Conservation (phyloP, 2,888 invertebrate species). For the Pristionchus exspectatus region DNA sequence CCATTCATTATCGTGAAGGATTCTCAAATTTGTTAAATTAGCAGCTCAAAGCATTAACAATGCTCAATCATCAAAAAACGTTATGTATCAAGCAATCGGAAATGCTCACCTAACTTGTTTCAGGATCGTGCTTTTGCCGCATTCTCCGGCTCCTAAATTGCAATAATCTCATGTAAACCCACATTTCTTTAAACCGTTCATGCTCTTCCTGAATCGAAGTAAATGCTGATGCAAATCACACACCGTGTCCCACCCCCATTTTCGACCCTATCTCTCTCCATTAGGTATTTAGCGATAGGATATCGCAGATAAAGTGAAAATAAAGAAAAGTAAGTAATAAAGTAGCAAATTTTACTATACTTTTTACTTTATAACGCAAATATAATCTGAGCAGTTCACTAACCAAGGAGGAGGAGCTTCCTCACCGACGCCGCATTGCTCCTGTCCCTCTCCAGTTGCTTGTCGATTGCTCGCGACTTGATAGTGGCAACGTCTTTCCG, state of each 20-base stretch:
- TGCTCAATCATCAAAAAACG: not conserved
- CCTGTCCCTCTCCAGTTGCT: not conserved
- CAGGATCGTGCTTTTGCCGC: not conserved
- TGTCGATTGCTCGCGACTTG: not conserved
- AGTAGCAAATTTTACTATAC: too few species aligned
- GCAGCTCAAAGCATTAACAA: not conserved
- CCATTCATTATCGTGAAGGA: not conserved
- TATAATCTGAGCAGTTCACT: not conserved
- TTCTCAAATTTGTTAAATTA: not conserved
- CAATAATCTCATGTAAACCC: too few species aligned
- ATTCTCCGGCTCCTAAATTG: conserved; percentile 5
- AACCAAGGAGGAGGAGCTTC: not conserved
- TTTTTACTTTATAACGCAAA: too few species aligned
- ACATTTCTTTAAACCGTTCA: too few species aligned
- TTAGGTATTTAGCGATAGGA: too few species aligned
- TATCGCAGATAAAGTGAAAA: too few species aligned
- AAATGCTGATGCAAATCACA: too few species aligned
- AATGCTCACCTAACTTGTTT: not conserved
- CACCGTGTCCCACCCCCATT: too few species aligned
- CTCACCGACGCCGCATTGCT: not conserved
- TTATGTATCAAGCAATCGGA: not conserved
- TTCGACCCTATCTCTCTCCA: too few species aligned
- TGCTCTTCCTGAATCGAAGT: not conserved
- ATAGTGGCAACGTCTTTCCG: not conserved
- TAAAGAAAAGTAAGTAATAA: too few species aligned